A percentile compares a stretch with the other conserved stretches of the same genome.
Conservation (phyloP, 2,113 vertebrate genomes). For the Prolemur simus region DNA sequence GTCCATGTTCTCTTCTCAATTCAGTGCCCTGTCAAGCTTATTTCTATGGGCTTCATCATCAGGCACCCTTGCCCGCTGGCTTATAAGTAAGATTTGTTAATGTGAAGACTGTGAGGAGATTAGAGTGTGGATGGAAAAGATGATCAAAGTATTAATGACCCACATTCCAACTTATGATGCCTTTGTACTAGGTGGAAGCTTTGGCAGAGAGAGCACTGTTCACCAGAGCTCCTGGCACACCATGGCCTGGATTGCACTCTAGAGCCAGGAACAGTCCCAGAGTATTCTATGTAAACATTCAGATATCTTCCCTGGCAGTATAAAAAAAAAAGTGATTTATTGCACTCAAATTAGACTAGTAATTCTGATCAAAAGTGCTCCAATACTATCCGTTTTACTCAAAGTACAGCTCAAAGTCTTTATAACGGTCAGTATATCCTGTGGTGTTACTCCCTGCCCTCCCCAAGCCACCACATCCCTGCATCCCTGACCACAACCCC, state of each 20-base stretch:
- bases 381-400: neutral
- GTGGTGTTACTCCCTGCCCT: rapidly evolving
- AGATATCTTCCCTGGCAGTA: neutral
- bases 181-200: neutral
- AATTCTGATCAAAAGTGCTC: neutral
- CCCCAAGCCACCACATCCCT: rapidly evolving
- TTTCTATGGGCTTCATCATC: neutral
- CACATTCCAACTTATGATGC: neutral
- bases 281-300: neutral
- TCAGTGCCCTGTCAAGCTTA: neutral
- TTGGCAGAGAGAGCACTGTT: neutral
- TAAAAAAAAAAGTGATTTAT: neutral
- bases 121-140: neutral
- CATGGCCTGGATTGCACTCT: neutral
- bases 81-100: neutral
- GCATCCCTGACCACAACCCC: neutral
- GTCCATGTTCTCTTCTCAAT: neutral
- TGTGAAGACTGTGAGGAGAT: rapidly evolving
- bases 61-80: neutral
- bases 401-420: neutral
- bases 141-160: neutral
- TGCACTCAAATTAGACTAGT: neutral
- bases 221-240: too few relatives aligned
- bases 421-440: too few relatives aligned
- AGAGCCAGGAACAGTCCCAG: neutral